Conservation (phyloP, 2,113 vertebrate genomes). For the Notiomystis cincta region DNA sequence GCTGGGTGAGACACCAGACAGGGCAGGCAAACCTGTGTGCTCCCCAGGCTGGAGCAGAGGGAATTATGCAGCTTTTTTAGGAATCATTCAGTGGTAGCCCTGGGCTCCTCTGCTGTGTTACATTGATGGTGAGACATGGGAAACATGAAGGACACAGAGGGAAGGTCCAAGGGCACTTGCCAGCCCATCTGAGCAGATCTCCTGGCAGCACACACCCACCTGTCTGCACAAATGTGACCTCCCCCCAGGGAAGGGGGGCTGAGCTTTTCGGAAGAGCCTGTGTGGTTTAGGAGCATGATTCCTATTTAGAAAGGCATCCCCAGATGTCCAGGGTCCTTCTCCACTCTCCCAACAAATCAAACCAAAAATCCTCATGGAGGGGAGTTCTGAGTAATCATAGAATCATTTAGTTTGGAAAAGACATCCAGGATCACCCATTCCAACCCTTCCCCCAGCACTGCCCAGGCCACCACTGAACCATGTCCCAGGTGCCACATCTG, state of each 20-base stretch:
- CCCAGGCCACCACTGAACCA: not conserved
- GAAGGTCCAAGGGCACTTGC: not conserved
- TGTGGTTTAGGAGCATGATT: not conserved
- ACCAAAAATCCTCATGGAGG: not conserved
- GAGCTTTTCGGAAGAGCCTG: not conserved
- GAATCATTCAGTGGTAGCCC: not conserved
- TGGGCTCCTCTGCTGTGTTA: not conserved
- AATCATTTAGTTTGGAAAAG: not conserved
- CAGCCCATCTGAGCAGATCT: not conserved
- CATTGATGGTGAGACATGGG: not conserved
- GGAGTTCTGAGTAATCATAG: not conserved
- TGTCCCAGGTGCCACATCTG: not conserved
- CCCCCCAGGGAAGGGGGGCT: too few relatives aligned
- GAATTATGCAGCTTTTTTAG: not conserved
- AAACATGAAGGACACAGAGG: not conserved
- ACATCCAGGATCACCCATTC: not conserved
- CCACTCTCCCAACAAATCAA: not conserved
- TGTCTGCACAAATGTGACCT: fast-evolving
- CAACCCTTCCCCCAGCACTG: not conserved
- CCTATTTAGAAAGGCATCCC: not conserved
- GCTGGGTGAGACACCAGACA: not conserved
- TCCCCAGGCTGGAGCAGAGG: not conserved
- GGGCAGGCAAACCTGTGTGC: not conserved
- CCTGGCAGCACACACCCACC: not conserved
- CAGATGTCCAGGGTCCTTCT: not conserved